phyloP scores from a whole-genome alignment of 2,113 vertebrate genomes.

The Lota lota region DNA sequence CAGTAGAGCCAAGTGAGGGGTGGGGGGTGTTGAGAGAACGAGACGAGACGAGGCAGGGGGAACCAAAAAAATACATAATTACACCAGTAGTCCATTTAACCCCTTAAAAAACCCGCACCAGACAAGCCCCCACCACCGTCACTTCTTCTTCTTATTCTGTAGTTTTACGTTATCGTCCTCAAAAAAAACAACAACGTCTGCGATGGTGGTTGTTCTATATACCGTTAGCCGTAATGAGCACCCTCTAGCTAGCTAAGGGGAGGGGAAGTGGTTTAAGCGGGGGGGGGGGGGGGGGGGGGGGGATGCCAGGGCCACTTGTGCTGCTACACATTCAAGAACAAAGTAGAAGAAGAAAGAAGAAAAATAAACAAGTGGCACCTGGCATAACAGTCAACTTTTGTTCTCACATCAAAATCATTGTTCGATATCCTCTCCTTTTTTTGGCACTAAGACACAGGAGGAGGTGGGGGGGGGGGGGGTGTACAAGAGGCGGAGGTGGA shows the following conservation, averaged over 20 bases:
- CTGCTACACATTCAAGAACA: constrained; percentile 73
- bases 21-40: background rate
- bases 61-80: constrained; percentile 61
- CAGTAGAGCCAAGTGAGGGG: constrained; percentile 40
- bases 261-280: constrained; percentile 64
- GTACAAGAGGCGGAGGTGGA: constrained; percentile 50
- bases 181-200: constrained; percentile 62
- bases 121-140: constrained; percentile 63
- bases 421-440: constrained; percentile 67
- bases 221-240: constrained; percentile 54
- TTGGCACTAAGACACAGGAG: constrained; percentile 75
- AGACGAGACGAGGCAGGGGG: too few species aligned
- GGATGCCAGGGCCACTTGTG: constrained; percentile 73
- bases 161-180: too few species aligned
- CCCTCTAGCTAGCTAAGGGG: constrained; percentile 63
- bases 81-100: constrained; percentile 75
- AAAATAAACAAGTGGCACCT: constrained; percentile 65
- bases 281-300: constrained; percentile 72
- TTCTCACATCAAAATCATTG: constrained; percentile 59
- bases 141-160: constrained; percentile 24
- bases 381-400: constrained; percentile 79
- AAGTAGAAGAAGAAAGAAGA: constrained; percentile 5
- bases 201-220: constrained; percentile 51
- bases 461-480: constrained; percentile 30
- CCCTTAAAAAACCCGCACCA: constrained; percentile 66